These are phyloP conservation scores for Temnothorax ravouxi DNA, from an alignment of 2,888 invertebrate species.

Conservation along the genomic window DNA sequence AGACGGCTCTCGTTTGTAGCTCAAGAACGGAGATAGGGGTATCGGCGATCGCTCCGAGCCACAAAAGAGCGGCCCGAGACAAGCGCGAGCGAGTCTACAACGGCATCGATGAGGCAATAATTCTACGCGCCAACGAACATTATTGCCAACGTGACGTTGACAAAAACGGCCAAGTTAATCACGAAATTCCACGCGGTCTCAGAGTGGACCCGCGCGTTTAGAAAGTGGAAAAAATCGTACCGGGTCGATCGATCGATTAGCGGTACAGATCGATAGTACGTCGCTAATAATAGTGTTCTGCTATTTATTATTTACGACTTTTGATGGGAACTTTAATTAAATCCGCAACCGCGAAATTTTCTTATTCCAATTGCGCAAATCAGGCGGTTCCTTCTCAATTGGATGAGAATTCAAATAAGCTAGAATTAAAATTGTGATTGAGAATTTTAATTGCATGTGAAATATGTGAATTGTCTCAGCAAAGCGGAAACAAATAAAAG, in stretches of 20 bases:
- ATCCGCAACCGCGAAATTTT: not conserved
- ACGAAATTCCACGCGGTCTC: conserved; percentile 80
- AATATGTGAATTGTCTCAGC: not conserved
- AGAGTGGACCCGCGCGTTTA: conserved; percentile 77
- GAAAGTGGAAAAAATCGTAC: conserved; percentile 83
- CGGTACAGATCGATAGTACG: conserved; percentile 22
- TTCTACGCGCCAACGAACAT: conserved; percentile 84
- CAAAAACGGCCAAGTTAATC: conserved; percentile 80
- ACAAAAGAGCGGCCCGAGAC: conserved; percentile 56
- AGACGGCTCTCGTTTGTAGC: conserved; percentile 15
- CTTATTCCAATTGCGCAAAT: not conserved
- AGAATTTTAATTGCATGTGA: not conserved
- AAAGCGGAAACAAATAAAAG: too few species aligned
- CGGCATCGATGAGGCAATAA: conserved; percentile 78
- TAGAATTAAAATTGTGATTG: not conserved
- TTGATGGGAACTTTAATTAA: conserved; percentile 39
- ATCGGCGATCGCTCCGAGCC: conserved; percentile 50
- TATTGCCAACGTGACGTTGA: conserved; percentile 82
- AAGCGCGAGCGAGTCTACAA: conserved; percentile 54
- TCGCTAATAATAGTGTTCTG: conserved; percentile 18
- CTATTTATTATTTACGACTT: conserved; percentile 34
- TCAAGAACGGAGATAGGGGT: conserved; percentile 26
- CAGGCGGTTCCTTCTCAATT: not conserved
- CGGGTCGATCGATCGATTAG: conserved; percentile 39
- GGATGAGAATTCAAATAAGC: not conserved